phyloP scores from a whole-genome alignment of 2,113 vertebrate species.

The Pseudorasbora parva region DNA sequence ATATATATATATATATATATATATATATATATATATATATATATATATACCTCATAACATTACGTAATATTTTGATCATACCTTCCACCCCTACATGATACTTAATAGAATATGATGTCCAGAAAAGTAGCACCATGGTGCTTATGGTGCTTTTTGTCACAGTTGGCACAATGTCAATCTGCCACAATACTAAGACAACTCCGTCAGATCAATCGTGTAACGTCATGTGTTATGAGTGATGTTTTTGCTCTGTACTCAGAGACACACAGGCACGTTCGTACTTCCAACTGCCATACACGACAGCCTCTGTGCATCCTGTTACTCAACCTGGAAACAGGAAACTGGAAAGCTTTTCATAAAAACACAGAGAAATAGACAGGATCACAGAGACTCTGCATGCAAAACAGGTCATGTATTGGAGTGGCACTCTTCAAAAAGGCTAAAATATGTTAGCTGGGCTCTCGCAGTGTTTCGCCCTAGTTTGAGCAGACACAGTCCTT shows the following conservation, averaged over 20 bases:
- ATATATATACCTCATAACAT: neutral
- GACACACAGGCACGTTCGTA: neutral
- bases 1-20: too few species aligned
- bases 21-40: too few species aligned
- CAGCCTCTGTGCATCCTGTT: slow-evolving; percentile 11
- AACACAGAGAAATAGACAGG: slow-evolving; percentile 31
- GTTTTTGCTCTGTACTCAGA: neutral
- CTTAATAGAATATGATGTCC: neutral
- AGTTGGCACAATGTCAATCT: neutral
- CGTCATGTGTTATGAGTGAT: neutral
- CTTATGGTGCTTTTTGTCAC: neutral
- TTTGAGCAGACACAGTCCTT: slow-evolving; percentile 31
- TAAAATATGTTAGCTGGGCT: slow-evolving; percentile 46
- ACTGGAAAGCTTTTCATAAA: neutral
- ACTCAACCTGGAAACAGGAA: slow-evolving; percentile 14
- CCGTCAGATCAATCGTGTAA: neutral
- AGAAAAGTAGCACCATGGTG: neutral
- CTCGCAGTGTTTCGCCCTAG: slow-evolving; percentile 30
- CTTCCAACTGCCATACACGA: neutral
- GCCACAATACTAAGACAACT: neutral
- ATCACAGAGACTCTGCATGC: slow-evolving; percentile 26
- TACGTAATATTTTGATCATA: neutral
- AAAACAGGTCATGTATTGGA: slow-evolving; percentile 17
- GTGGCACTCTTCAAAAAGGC: slow-evolving; percentile 30
- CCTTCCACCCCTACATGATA: neutral